Evolutionary conservation across 2,797 vertebrate genomes (phyloP), one percentile per base, ranked within the genome.

Genomic region (Orientallactaga sibirica): DNA sequence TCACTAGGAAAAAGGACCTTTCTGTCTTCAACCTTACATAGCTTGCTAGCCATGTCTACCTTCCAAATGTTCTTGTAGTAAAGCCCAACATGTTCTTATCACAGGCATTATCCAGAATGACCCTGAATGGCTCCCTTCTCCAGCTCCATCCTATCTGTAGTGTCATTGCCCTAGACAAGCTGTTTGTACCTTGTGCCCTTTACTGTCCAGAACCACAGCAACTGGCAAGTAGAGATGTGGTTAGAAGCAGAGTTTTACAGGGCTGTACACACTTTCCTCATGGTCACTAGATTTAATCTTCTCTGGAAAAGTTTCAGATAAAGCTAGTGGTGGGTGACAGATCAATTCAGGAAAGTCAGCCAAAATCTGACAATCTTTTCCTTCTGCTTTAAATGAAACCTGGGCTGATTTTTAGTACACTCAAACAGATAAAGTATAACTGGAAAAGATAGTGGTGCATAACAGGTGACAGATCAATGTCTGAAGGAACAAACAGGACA

Each of bases 141-240:
- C 73, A 99, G 98, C 97, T 99, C 99, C 89, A 99, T 99, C 96
- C 99, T 99, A n/a, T 99, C 99, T 1, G 99, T 99, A 90, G 99
- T 99, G 90, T 99, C 99, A 0, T 99, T 99, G 75, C 99, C 99
- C 96, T 99, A 99, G 98, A 99, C 99, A 77, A 99, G 99, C 96
- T 99, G 99, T 99, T 97, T 99, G 98, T 97, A 99, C 99, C 98
- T 99, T 99, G 88, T 99, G 99, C 98, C 99, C 99, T 98, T 99
- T 99, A 73, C 99, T 99, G 98, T 99, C 99, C 98, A 99, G 98
- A 95, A 99, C 99, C 89, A 99, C 98, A 95, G 99, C 99, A 92
- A 99, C 98, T 20, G 99, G 99, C 97, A 99, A 98, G 98, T 99
- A 99, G 16, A 98, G 98, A 98, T 97, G 77, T 98, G 98, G 93